These are phyloP conservation scores for Bilobella aurantiaca DNA, from an alignment of 1,140 invertebrate genomes.

Conservation along the genomic window DNA sequence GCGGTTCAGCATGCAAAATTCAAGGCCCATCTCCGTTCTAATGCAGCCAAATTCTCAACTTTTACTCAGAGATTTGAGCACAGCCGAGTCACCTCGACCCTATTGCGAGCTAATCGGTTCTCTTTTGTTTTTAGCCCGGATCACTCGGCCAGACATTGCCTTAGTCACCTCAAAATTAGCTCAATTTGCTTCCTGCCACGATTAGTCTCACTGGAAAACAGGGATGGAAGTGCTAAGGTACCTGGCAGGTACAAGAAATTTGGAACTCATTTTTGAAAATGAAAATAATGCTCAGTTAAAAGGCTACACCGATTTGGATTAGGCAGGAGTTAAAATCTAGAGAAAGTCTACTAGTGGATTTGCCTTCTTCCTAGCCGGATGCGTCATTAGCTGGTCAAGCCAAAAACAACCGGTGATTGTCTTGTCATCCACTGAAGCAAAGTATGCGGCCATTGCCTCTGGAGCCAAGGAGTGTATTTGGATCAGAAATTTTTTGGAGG, in stretches of 20 bases:
- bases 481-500: conserved; percentile 34
- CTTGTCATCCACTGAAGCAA: conserved; percentile 39
- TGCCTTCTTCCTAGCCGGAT: conserved; percentile 27
- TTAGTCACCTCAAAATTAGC: conserved; percentile 24
- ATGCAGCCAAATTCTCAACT: background rate
- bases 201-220: conserved; percentile 27
- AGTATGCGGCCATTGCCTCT: conserved; percentile 36
- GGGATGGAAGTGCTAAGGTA: conserved; percentile 34
- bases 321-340: conserved; percentile 31
- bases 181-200: conserved; percentile 24
- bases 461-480: conserved; percentile 35
- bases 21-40: background rate
- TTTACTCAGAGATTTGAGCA: background rate
- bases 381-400: conserved; percentile 36
- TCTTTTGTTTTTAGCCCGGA: conserved; percentile 17
- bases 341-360: conserved; percentile 38
- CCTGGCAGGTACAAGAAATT: conserved; percentile 33
- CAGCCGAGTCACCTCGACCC: conserved; percentile 16
- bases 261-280: background rate
- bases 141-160: conserved; percentile 32
- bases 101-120: conserved; percentile 25
- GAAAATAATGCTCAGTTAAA: conserved; percentile 31
- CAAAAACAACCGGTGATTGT: conserved; percentile 37
- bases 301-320: conserved; percentile 40
- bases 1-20: background rate